phyloP scores from a whole-genome alignment of 2,113 vertebrate genomes.

The Gobius niger region DNA sequence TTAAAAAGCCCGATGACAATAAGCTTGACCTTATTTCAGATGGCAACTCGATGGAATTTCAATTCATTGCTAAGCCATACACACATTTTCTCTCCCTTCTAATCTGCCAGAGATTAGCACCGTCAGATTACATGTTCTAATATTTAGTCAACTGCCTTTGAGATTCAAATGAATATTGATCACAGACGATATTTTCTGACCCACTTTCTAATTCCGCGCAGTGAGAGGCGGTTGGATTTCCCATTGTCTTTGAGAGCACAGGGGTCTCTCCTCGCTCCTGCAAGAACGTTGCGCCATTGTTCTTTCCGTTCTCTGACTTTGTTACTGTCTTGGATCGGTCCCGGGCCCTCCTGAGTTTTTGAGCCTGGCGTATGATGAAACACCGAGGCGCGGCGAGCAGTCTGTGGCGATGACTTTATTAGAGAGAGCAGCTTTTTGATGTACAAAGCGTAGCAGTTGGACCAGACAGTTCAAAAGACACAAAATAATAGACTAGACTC shows the following conservation, averaged over 20 bases:
- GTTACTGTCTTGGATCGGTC: constrained; percentile 34
- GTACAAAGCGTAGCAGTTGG: constrained; percentile 34
- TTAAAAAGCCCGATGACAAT: too few relatives aligned
- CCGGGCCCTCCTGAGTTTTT: constrained; percentile 41
- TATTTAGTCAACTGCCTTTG: too few relatives aligned
- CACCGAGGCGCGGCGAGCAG: constrained; percentile 43
- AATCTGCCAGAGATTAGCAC: too few relatives aligned
- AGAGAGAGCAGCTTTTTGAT: constrained; percentile 48
- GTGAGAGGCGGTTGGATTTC: constrained; percentile 28
- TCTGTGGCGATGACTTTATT: constrained; percentile 21
- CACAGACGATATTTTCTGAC: too few relatives aligned
- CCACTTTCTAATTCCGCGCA: too few relatives aligned
- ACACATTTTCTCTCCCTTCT: too few relatives aligned
- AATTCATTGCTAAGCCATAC: too few relatives aligned
- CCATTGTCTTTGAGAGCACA: constrained; percentile 39
- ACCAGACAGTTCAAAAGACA: constrained; percentile 30
- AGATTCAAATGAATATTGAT: too few relatives aligned
- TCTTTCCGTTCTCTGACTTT: constrained; percentile 43
- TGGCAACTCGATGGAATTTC: too few relatives aligned
- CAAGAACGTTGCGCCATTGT: constrained; percentile 28
- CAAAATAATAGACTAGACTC: constrained; percentile 30
- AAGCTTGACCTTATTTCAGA: too few relatives aligned
- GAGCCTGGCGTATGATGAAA: constrained; percentile 59
- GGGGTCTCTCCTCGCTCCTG: constrained; percentile 21
- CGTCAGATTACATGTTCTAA: too few relatives aligned